Conservation (phyloP, 2,113 vertebrate genomes). For the Prunella himalayana region DNA sequence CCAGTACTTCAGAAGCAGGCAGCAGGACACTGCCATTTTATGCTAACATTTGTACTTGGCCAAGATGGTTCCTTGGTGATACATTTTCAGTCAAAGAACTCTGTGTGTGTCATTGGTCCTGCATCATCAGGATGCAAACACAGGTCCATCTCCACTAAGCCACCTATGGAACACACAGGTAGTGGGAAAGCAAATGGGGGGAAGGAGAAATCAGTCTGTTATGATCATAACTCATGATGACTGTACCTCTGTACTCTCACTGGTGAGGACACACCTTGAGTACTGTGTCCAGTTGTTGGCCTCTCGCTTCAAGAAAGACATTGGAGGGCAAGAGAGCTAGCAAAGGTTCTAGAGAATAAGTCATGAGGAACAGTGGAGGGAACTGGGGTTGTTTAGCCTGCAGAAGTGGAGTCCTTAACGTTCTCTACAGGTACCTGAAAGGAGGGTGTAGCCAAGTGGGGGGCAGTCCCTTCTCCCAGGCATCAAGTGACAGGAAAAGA, state of each 20-base stretch:
- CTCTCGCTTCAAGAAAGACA: neutral
- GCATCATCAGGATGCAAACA: neutral
- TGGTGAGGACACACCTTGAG: neutral
- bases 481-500: neutral
- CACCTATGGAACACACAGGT: neutral
- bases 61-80: neutral
- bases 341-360: neutral
- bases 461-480: rapidly evolving
- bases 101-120: neutral
- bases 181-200: neutral
- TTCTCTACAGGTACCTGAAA: neutral
- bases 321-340: neutral
- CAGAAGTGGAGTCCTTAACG: neutral
- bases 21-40: neutral
- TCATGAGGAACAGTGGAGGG: neutral
- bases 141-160: neutral
- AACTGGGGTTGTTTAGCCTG: neutral
- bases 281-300: neutral
- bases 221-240: neutral
- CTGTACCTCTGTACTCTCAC: neutral
- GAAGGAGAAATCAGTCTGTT: neutral
- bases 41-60: neutral
- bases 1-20: neutral
- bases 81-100: neutral
- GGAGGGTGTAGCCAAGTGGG: neutral